A percentile compares a stretch with the other conserved stretches of the same genome.
Evolutionary conservation across 1,140 invertebrate species (phyloP).

Genomic region (Drosophila setifemur): DNA sequence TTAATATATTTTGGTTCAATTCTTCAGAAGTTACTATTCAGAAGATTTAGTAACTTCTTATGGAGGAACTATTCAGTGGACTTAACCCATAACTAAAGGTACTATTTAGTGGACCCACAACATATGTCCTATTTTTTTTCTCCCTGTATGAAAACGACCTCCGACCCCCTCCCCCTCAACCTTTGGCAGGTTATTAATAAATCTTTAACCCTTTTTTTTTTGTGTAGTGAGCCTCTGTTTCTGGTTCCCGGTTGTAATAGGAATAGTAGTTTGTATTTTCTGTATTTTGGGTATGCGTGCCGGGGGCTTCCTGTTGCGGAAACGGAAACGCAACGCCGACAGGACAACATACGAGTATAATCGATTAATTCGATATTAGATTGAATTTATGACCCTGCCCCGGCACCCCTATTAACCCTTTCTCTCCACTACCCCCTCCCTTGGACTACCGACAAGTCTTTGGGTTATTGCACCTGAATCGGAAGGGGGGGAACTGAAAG

Average conservation of each 20-base stretch:
- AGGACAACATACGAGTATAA: constrained; percentile 69
- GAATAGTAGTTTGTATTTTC: constrained; percentile 3
- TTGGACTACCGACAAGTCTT: constrained; percentile 21
- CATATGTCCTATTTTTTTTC: constrained; percentile 3
- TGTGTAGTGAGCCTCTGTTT: not conserved
- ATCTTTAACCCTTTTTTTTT: constrained; percentile 76
- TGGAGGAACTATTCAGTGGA: not conserved
- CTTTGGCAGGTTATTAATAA: constrained; percentile 69
- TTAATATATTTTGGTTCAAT: not conserved
- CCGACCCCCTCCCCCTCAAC: not conserved
- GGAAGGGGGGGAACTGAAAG: constrained; percentile 15
- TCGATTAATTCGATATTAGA: constrained; percentile 82
- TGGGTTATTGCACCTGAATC: constrained; percentile 27
- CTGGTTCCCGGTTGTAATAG: constrained; percentile 1
- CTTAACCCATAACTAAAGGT: not conserved
- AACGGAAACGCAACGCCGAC: constrained; percentile 81
- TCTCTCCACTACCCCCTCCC: not conserved
- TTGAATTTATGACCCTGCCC: constrained; percentile 72
- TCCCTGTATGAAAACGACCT: constrained; percentile 1
- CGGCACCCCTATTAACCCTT: not conserved
- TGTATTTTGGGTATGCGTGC: constrained; percentile 47
- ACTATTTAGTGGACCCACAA: no score
- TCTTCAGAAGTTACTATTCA: not conserved
- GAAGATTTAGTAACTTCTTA: not conserved
- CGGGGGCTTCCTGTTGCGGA: constrained; percentile 73